Evolutionary conservation across 2,797 vertebrate species (phyloP), one percentile per base, ranked within the genome.

Genomic region (Sebastes iracundus): DNA sequence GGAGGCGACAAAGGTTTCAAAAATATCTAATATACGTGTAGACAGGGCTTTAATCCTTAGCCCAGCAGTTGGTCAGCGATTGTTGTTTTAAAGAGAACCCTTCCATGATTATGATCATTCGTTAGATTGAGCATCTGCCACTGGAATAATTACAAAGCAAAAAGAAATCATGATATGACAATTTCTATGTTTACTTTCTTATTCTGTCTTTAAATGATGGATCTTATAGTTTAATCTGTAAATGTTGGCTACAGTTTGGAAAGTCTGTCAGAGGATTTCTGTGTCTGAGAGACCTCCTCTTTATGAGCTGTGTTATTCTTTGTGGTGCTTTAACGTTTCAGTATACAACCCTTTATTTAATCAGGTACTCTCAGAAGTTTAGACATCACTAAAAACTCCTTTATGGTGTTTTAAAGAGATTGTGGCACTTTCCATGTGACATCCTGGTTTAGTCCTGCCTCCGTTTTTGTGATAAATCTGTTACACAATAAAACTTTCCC

Each of bases 1-100:
- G 35, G 35, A 38, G 33, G 0, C 0, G 33, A 35, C 33, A 35
- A 38, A 38, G 35, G 11, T 38, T 38, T 38, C 35, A 13, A 38
- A 38, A 0, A 38, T 38, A 14, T 38, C 35, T 2, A 0, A 0
- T 28, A 38, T 38, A 14, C 13, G 1, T 38, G 35, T 38, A 14
- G 35, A 38, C 13, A 0, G 16, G 42, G 0, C 7, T 0, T 33
- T 23, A 23, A 23, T 62, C n/a, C 16, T 25, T 14, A 38, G 1
- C 0, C n/a, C 12, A 35, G 32, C 61, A 61, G 20, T n/a, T 4
- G 30, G 10, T 33, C 60, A 55, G 53, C 35, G 13, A 38, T 38
- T 38, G 12, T 2, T 38, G 13, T 38, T 38, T 38, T 38, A 38
- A 38, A 38, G 35, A 38, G 35, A 38, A 6, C 5, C 35, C 35